Conservation (phyloP, 2,113 vertebrate genomes). For the Pan paniscus region DNA sequence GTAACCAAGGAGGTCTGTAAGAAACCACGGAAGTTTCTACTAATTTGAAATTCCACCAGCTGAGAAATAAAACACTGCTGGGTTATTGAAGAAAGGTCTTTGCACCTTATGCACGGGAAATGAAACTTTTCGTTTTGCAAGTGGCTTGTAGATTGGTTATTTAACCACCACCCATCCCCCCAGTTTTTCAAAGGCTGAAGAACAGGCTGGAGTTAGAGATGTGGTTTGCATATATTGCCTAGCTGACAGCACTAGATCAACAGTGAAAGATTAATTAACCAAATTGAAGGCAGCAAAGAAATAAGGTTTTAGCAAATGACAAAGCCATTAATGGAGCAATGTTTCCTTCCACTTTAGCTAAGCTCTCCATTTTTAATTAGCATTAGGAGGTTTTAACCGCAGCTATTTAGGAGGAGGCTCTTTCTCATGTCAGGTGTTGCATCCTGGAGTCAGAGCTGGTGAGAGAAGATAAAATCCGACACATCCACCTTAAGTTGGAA, state of each 20-base stretch:
- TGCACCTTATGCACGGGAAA: slow-evolving; percentile 47
- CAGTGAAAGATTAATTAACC: slow-evolving; percentile 52
- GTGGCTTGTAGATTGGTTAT: slow-evolving; percentile 29
- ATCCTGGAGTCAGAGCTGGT: not conserved
- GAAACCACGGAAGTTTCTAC: slow-evolving; percentile 35
- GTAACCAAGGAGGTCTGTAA: slow-evolving; percentile 54
- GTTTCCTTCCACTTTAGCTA: slow-evolving; percentile 70
- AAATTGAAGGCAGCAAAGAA: slow-evolving; percentile 70
- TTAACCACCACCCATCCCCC: not conserved
- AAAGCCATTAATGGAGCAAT: slow-evolving; percentile 49
- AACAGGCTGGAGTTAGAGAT: slow-evolving; percentile 20
- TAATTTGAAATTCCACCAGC: slow-evolving; percentile 66
- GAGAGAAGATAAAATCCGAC: slow-evolving; percentile 2
- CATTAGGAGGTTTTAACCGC: slow-evolving; percentile 43
- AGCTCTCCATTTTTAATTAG: slow-evolving; percentile 70
- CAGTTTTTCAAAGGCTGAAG: slow-evolving; percentile 34
- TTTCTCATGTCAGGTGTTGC: slow-evolving; percentile 62
- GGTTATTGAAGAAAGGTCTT: slow-evolving; percentile 57
- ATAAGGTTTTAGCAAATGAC: slow-evolving; percentile 64
- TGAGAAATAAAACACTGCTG: slow-evolving; percentile 45
- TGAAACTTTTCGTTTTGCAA: slow-evolving; percentile 59
- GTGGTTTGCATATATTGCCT: slow-evolving; percentile 24
- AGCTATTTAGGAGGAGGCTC: slow-evolving; percentile 52
- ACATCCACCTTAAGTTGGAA: not conserved
- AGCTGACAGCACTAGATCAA: slow-evolving; percentile 11